Evolutionary conservation across 1,140 invertebrate genomes (phyloP), one percentile per base, ranked within the genome.

Genomic region (Dendrolimus kikuchii): DNA sequence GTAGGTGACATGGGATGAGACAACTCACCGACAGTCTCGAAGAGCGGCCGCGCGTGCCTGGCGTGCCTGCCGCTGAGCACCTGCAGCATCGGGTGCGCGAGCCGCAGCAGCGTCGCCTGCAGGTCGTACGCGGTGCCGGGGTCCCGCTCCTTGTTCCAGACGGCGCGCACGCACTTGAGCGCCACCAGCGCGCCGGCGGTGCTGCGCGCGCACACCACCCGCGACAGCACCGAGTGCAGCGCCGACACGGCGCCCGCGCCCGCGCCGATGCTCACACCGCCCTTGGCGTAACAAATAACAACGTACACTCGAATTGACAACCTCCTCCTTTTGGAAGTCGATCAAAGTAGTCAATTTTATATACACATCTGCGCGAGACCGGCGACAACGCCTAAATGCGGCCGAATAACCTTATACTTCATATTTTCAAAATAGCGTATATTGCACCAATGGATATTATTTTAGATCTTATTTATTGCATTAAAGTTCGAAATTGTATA

Each of bases 101-200:
- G 73, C 0, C 81, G 65, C 62, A 82, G 68, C 59, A 85, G 57
- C 54, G 76, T 69, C 8, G 77, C 71, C 49, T 82, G 79, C 59
- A 82, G 60, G 62, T 84, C 81, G 48, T 77, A 68, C 5, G 81
- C 78, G 41, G 57, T 51, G 9, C 38, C 38, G n/a, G 7, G 48
- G 7, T 7, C 39, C 38, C n/a, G 48, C 9, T n/a, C 40, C 49
- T 23, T 41, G n/a, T 54, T 55, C 54, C 62, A 70, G 56, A 64
- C 59, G 56, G 56, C 59, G 54, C 53, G 55, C 53, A 68, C 64
- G 37, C 49, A 53, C 9, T 71, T 69, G 49, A 77, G 68, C 37
- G 73, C 65, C 2, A 62, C 64, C 23, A 76, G 62, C 40, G 77
- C 80, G 39, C 77, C 76, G 5, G 51, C 64, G 9, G 68, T 66